Conservation (phyloP, 2,113 vertebrate species). For the Ibidorhyncha struthersii region DNA sequence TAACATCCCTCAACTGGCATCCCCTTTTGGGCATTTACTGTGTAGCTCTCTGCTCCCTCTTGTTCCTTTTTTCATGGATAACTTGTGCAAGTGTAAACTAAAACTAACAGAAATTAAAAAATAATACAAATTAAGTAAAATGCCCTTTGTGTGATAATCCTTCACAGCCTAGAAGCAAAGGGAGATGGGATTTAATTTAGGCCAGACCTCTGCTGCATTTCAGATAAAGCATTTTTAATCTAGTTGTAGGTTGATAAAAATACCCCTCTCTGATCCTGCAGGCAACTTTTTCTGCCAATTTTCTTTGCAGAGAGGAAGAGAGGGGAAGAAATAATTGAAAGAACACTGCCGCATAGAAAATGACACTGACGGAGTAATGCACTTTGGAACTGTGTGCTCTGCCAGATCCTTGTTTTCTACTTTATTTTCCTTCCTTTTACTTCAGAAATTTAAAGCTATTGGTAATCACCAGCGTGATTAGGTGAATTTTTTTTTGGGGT, state of each 20-base stretch:
- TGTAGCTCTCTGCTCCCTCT: neutral
- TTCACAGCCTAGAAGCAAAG: slow-evolving; percentile 46
- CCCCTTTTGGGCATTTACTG: neutral
- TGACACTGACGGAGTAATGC: slow-evolving; percentile 34
- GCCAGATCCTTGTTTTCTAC: slow-evolving; percentile 51
- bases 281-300: slow-evolving; percentile 75
- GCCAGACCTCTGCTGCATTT: slow-evolving; percentile 72
- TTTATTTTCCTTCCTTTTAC: slow-evolving; percentile 14
- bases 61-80: neutral
- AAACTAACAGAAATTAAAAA: slow-evolving; percentile 30
- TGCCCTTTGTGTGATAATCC: neutral
- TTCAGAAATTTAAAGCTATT: slow-evolving; percentile 41
- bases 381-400: slow-evolving; percentile 26
- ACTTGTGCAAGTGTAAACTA: neutral
- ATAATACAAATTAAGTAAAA: slow-evolving; percentile 27
- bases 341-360: slow-evolving; percentile 59
- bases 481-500: neutral
- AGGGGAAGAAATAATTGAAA: slow-evolving; percentile 71
- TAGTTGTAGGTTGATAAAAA: slow-evolving; percentile 74
- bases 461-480: slow-evolving; percentile 44
- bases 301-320: slow-evolving; percentile 68
- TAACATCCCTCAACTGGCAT: neutral
- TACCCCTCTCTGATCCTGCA: slow-evolving; percentile 72
- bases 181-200: slow-evolving; percentile 72
- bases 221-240: slow-evolving; percentile 77